These are phyloP conservation scores for Chloropsis cyanopogon DNA, from an alignment of 2,113 vertebrate genomes.

Conservation along the genomic window DNA sequence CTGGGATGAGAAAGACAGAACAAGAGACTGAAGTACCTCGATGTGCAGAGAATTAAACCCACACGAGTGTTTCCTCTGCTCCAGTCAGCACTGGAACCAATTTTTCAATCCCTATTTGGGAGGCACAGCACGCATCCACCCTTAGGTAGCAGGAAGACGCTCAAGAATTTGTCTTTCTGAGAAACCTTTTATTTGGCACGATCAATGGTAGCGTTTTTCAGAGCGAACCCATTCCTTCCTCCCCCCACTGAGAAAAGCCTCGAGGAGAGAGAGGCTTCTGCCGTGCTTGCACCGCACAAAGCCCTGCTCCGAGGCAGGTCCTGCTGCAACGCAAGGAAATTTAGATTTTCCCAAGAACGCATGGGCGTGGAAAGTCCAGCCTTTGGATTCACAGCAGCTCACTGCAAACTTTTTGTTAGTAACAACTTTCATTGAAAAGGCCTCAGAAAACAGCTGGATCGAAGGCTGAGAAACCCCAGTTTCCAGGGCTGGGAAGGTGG, in stretches of 20 bases:
- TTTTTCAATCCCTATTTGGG: background rate
- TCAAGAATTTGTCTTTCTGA: constrained; percentile 43
- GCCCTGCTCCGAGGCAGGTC: background rate
- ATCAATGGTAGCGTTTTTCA: background rate
- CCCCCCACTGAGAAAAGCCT: constrained; percentile 33
- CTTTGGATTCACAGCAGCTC: background rate
- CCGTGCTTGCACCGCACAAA: accelerated
- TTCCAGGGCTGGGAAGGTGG: background rate
- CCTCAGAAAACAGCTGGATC: background rate
- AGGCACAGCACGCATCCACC: constrained; percentile 1
- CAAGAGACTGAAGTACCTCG: background rate
- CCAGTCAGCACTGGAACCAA: background rate
- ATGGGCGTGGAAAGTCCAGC: background rate
- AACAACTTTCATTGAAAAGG: background rate
- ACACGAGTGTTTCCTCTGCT: background rate
- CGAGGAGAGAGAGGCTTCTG: background rate
- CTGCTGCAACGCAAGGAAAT: background rate
- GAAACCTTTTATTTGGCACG: constrained; percentile 62
- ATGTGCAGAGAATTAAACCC: background rate
- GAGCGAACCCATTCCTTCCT: background rate
- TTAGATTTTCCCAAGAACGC: background rate
- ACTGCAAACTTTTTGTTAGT: background rate
- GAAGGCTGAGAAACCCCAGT: background rate
- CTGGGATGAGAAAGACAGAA: background rate
- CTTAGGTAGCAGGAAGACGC: constrained; percentile 42